Evolutionary conservation across 2,888 invertebrate genomes (phyloP), one percentile per base, ranked within the genome.

Genomic region (Pollenia labialis): DNA sequence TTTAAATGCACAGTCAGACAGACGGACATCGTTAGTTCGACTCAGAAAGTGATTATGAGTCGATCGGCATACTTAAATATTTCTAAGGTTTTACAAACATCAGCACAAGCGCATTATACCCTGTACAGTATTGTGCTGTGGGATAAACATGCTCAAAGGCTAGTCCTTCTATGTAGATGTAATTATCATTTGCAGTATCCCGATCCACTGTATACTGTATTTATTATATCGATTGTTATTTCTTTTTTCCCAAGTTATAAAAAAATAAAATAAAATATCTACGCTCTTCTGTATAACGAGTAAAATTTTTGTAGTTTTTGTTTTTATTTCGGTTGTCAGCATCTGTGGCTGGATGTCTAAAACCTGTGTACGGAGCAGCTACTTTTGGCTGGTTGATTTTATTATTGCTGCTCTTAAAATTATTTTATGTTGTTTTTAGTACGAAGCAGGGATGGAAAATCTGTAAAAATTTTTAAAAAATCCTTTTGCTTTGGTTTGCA

Each of bases 331-430:
- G 3, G 4, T 66, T 74, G 48, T 66, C 50, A 66, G 48, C 66
- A 74, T 66, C 40, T 66, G 48, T 48, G 48, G 16, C 44, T 74
- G 56, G n/a, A 12, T 32, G 32, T 32, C 32, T 66, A 60, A 79
- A 69, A 69, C 68, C 50, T 79, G 79, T 69, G 60, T 69, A 40
- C 44, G 32, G 32, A n/a, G 74, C 66, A 74, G 74, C 74, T 42
- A 66, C 74, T 66, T 74, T 79, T 60, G 60, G 40, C 56, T 74
- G 81, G 48, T 48, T 82, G 76, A 60, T 69, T 79, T 79, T 71
- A 69, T 71, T 79, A 69, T 60, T 79, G 60, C 42, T 69, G 48
- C 52, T 52, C 18, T 60, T 32, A 60, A 69, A 52, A 11, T 60
- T 16, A 69, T 60, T 79, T 79, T 52, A 68, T 60, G 16, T 69